These are phyloP conservation scores for Ptychobarbus kaznakovi DNA, from an alignment of 2,797 vertebrate species.

Conservation along the genomic window DNA sequence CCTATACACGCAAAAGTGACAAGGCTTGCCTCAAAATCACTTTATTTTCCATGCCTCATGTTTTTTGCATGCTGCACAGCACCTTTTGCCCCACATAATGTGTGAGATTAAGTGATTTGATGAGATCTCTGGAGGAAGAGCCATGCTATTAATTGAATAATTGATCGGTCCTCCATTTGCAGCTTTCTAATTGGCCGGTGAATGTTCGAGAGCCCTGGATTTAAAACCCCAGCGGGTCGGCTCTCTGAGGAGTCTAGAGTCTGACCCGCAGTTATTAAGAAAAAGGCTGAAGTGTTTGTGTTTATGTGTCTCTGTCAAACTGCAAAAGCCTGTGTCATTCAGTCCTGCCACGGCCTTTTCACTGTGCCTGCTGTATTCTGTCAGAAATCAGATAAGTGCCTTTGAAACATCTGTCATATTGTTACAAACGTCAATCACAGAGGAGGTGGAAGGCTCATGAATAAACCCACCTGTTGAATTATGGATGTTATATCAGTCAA, in stretches of 20 bases:
- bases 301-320: slow-evolving; percentile 36
- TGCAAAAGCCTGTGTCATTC: slow-evolving; percentile 47
- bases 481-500: slow-evolving; percentile 57
- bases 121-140: slow-evolving; percentile 49
- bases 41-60: slow-evolving; percentile 47
- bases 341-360: slow-evolving; percentile 45
- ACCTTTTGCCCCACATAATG: slow-evolving; percentile 40
- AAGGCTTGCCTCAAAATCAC: slow-evolving; percentile 26
- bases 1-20: slow-evolving; percentile 24
- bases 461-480: slow-evolving; percentile 59
- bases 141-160: slow-evolving; percentile 47
- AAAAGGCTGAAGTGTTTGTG: slow-evolving; percentile 1
- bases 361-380: slow-evolving; percentile 36
- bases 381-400: slow-evolving; percentile 59
- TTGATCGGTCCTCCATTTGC: slow-evolving; percentile 40
- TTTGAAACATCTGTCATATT: slow-evolving; percentile 63
- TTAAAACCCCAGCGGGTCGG: slow-evolving; percentile 10
- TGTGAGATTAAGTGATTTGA: slow-evolving; percentile 46
- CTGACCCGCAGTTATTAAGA: slow-evolving; percentile 29
- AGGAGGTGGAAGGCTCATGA: slow-evolving; percentile 45
- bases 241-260: slow-evolving; percentile 19
- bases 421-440: slow-evolving; percentile 62
- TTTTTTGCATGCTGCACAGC: slow-evolving; percentile 41
- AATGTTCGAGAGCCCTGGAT: slow-evolving; percentile 15
- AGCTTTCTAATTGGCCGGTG: slow-evolving; percentile 46